Percentiles rank a stretch among this genome's conserved stretches.
Conservation (phyloP, 2,888 invertebrate genomes). For the Cosmia trapezina region DNA sequence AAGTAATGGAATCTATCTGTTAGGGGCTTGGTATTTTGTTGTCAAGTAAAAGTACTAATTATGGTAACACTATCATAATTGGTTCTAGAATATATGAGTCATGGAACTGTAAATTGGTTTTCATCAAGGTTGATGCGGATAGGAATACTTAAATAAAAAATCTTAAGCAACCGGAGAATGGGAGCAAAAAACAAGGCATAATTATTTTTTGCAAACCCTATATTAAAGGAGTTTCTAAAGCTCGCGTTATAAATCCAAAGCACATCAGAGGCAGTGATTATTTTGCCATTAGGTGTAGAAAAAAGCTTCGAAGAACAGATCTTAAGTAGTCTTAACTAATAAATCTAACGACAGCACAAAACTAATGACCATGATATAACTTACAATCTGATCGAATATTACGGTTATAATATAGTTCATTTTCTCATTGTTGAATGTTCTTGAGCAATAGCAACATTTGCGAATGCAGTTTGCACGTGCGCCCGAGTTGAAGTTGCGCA, state of each 20-base stretch:
- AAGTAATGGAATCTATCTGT: conserved; percentile 53
- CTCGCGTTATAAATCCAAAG: neutral
- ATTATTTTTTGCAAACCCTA: conserved; percentile 27
- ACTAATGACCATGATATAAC: conserved; percentile 12
- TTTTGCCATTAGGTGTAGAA: conserved; percentile 32
- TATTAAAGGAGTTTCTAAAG: conserved; percentile 5
- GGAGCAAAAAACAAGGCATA: conserved; percentile 31
- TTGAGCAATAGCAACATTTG: conserved; percentile 45
- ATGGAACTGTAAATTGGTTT: conserved; percentile 39
- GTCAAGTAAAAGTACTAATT: conserved; percentile 49
- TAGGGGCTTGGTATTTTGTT: conserved; percentile 61
- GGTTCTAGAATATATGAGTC: conserved; percentile 40
- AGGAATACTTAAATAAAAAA: conserved; percentile 26
- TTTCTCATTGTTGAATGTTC: conserved; percentile 27
- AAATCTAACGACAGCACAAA: conserved; percentile 12
- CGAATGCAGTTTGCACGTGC: conserved; percentile 50
- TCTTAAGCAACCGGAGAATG: neutral
- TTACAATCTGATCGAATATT: conserved; percentile 21
- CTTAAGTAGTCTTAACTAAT: neutral
- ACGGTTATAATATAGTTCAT: conserved; percentile 4
- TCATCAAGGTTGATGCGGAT: conserved; percentile 34
- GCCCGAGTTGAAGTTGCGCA: conserved; percentile 26
- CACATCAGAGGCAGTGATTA: conserved; percentile 25
- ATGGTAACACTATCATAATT: conserved; percentile 32
- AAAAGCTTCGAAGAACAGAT: neutral